Conservation (phyloP, 2,888 invertebrate genomes). For the Melanostoma mellinum region DNA sequence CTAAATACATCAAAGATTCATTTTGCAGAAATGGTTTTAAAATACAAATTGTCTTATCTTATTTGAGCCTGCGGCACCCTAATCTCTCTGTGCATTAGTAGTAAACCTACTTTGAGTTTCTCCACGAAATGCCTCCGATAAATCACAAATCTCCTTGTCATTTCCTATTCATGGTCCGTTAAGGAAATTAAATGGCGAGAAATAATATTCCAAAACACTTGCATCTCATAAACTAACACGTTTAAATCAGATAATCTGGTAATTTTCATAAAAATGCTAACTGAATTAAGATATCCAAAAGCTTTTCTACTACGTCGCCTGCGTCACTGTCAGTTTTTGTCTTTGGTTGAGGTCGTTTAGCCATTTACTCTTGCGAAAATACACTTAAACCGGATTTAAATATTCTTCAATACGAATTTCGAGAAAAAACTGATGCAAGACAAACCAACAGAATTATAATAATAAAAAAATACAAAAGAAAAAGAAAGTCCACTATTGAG, state of each 20-base stretch:
- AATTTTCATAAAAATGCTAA: slow-evolving; percentile 59
- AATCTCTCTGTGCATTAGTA: slow-evolving; percentile 37
- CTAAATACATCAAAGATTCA: slow-evolving; percentile 31
- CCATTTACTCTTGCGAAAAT: slow-evolving; percentile 47
- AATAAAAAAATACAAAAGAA: background rate
- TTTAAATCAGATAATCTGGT: slow-evolving; percentile 57
- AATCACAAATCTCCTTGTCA: slow-evolving; percentile 52
- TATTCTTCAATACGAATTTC: slow-evolving; percentile 41
- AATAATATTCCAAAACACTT: slow-evolving; percentile 43
- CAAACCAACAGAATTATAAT: background rate
- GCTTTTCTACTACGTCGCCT: background rate
- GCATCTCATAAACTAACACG: slow-evolving; percentile 57
- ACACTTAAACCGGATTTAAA: slow-evolving; percentile 56
- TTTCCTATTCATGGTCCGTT: slow-evolving; percentile 54
- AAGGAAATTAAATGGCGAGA: slow-evolving; percentile 62
- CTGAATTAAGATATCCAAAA: slow-evolving; percentile 52
- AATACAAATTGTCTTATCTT: slow-evolving; percentile 10
- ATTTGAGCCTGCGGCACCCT: background rate
- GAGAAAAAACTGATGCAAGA: slow-evolving; percentile 4
- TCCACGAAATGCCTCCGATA: slow-evolving; percentile 26
- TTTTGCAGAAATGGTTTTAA: slow-evolving; percentile 12
- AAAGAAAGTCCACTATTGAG: background rate
- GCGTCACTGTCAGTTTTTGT: background rate
- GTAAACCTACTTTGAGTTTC: background rate
- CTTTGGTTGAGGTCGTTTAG: slow-evolving; percentile 32